A percentile compares a stretch with the other conserved stretches of the same genome.
Evolutionary conservation across 2,888 invertebrate genomes (phyloP).

Genomic region (Pheosia gnoma): DNA sequence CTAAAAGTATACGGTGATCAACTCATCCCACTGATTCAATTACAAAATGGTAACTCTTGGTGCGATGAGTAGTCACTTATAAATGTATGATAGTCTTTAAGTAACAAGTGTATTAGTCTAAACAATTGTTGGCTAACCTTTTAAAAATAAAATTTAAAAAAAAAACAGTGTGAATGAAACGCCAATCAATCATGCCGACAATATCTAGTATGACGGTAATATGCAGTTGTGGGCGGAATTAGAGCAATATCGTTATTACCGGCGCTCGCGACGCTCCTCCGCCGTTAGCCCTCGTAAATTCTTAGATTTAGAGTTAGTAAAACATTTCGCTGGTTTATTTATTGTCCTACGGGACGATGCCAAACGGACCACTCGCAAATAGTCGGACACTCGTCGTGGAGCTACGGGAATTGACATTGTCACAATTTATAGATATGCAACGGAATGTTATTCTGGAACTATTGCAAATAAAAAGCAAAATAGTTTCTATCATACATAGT

Average conservation of each 20-base stretch:
- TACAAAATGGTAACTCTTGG: constrained; percentile 17
- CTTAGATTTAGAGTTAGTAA: constrained; percentile 52
- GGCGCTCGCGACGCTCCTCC: constrained; percentile 55
- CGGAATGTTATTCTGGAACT: too few species aligned
- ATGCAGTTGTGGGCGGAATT: constrained; percentile 47
- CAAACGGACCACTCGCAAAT: constrained; percentile 42
- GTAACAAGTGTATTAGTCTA: too few species aligned
- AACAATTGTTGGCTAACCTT: too few species aligned
- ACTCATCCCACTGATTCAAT: constrained; percentile 16
- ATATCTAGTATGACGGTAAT: constrained; percentile 31
- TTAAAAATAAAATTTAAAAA: background rate
- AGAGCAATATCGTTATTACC: constrained; percentile 66
- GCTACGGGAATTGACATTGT: too few species aligned
- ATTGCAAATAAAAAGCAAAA: too few species aligned
- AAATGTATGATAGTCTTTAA: too few species aligned
- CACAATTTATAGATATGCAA: too few species aligned
- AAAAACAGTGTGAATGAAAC: constrained; percentile 23
- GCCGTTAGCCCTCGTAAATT: constrained; percentile 59
- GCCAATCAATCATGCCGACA: constrained; percentile 35
- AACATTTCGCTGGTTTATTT: constrained; percentile 45
- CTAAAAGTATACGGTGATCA: constrained; percentile 16
- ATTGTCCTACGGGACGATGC: constrained; percentile 44
- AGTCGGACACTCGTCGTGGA: constrained; percentile 3
- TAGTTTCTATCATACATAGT: too few species aligned
- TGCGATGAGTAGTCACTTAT: too few species aligned